phyloP scores from a whole-genome alignment of 2,797 vertebrate genomes.

The Lithobates sylvaticus region DNA sequence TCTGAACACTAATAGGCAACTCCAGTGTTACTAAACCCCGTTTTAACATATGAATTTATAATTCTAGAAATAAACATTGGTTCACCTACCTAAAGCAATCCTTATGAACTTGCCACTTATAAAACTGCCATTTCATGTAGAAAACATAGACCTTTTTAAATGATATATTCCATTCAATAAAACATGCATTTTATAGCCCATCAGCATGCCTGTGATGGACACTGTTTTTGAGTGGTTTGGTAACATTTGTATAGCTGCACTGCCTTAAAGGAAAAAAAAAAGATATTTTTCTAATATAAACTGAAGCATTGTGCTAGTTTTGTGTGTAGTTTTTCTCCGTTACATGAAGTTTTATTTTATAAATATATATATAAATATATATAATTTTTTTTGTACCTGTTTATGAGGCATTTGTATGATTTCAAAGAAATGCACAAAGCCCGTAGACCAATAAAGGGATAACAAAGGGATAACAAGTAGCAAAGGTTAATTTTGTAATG shows the following conservation, averaged over 20 bases:
- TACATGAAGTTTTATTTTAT: constrained; percentile 55
- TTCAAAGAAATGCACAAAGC: constrained; percentile 71
- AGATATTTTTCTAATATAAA: constrained; percentile 68
- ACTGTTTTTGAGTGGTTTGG: constrained; percentile 70
- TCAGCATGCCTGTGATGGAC: constrained; percentile 79
- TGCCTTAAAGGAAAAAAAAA: constrained; percentile 68
- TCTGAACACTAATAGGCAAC: constrained; percentile 42
- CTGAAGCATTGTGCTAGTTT: constrained; percentile 71
- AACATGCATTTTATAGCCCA: constrained; percentile 74
- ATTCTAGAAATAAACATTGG: constrained; percentile 29
- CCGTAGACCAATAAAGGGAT: constrained; percentile 74
- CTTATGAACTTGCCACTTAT: constrained; percentile 69
- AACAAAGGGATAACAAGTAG: constrained; percentile 67
- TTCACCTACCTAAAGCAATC: constrained; percentile 12
- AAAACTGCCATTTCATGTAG: constrained; percentile 74
- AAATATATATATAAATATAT: constrained; percentile 16
- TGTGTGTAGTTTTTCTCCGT: constrained; percentile 65
- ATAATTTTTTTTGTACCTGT: constrained; percentile 62
- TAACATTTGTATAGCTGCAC: constrained; percentile 71
- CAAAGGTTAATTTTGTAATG: constrained; percentile 68
- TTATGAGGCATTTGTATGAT: constrained; percentile 69
- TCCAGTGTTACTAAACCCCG: constrained; percentile 32
- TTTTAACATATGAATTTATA: constrained; percentile 33
- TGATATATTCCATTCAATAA: constrained; percentile 77
- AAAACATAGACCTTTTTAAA: constrained; percentile 73